phyloP scores from a whole-genome alignment of 2,113 vertebrate genomes.

The Girardinichthys multiradiatus region DNA sequence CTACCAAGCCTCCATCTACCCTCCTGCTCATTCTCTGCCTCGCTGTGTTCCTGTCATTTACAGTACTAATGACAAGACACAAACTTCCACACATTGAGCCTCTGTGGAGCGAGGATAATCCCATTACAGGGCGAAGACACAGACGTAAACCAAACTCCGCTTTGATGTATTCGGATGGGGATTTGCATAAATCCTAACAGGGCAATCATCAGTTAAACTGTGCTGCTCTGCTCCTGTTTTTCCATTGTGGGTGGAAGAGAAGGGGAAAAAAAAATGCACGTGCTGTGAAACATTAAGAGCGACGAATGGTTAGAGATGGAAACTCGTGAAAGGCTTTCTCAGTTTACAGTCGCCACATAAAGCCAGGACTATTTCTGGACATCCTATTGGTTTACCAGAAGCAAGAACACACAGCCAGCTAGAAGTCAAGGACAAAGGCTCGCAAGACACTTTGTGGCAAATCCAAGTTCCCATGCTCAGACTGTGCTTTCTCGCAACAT shows the following conservation, averaged over 20 bases:
- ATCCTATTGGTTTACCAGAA: conserved; percentile 49
- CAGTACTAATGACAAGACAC: conserved; percentile 74
- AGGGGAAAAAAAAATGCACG: conserved; percentile 43
- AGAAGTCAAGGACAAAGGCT: conserved; percentile 62
- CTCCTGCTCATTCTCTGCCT: conserved; percentile 39
- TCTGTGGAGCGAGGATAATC: conserved; percentile 60
- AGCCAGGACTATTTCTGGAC: conserved; percentile 70
- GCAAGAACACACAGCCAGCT: conserved; percentile 52
- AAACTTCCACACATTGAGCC: conserved; percentile 64
- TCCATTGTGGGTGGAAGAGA: conserved; percentile 42
- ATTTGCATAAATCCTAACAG: conserved; percentile 66
- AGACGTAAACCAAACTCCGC: conserved; percentile 44
- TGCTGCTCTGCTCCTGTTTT: conserved; percentile 58
- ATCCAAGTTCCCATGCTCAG: conserved; percentile 62
- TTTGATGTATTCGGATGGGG: conserved; percentile 44
- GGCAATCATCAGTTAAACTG: conserved; percentile 55
- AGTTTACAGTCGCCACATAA: conserved; percentile 69
- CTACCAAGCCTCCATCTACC: conserved; percentile 25
- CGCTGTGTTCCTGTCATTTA: conserved; percentile 68
- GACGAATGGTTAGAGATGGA: conserved; percentile 63
- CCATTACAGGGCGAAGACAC: conserved; percentile 54
- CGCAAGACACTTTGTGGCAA: conserved; percentile 26
- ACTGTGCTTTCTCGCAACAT: conserved; percentile 22
- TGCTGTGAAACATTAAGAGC: conserved; percentile 51
- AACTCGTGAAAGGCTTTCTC: conserved; percentile 64